These are phyloP conservation scores for Chanos chanos DNA, from an alignment of 2,797 vertebrate genomes.

Conservation along the genomic window DNA sequence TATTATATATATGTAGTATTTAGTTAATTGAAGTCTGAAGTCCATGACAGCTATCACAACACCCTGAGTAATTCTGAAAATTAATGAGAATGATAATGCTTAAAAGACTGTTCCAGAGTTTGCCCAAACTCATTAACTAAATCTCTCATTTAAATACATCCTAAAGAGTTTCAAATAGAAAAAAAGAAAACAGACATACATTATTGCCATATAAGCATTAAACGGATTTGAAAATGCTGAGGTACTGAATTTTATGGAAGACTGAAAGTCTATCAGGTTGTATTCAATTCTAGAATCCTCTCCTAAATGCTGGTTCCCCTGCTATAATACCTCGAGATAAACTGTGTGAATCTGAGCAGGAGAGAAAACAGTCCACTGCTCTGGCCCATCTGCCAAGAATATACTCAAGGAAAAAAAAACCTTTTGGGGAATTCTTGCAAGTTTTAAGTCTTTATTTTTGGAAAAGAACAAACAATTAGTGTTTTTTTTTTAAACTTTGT, in stretches of 20 bases:
- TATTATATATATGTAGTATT: constrained; percentile 57
- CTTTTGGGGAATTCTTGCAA: no score
- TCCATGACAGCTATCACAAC: constrained; percentile 98
- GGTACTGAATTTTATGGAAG: constrained; percentile 82
- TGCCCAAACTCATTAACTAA: constrained; percentile 99
- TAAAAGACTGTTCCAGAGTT: constrained; percentile 98
- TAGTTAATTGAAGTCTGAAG: constrained; percentile 96
- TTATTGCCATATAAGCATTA: constrained; percentile 83
- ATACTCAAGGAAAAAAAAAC: no score
- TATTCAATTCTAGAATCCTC: constrained; percentile 40
- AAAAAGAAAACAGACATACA: constrained; percentile 75
- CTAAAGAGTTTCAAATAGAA: constrained; percentile 88
- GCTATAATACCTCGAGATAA: constrained; percentile 42
- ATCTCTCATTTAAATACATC: constrained; percentile 93
- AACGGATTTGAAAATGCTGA: constrained; percentile 68
- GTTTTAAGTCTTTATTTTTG: no score
- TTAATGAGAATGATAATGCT: constrained; percentile 99
- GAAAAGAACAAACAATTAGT: no score
- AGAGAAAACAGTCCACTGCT: constrained; percentile 32
- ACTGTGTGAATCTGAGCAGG: constrained; percentile 19
- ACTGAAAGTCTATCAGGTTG: constrained; percentile 51
- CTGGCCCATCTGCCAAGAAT: no score
- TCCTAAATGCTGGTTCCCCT: constrained; percentile 31
- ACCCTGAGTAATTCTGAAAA: constrained; percentile 97
- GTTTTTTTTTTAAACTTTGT: no score